Percentiles rank a stretch among this genome's conserved stretches.
These are phyloP conservation scores for Elgaria multicarinata DNA, from an alignment of 2,113 vertebrate genomes.

Conservation along the genomic window DNA sequence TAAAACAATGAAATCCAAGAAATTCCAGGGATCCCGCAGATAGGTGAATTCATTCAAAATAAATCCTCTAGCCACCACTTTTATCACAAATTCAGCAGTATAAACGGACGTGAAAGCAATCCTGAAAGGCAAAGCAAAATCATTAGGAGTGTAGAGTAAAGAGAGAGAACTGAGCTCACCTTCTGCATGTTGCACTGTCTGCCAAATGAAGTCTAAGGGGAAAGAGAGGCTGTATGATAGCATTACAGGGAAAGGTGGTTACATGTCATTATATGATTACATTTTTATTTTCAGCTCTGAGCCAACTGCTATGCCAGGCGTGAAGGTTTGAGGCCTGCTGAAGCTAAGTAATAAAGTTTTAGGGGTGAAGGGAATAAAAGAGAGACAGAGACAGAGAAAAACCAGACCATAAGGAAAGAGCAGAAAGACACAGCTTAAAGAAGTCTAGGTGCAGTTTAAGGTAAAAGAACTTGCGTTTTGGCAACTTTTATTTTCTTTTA, in stretches of 20 bases:
- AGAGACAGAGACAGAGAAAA: too few species aligned
- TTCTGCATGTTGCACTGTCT: neutral
- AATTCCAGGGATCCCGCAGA: slow-evolving; percentile 93
- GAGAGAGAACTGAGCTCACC: neutral
- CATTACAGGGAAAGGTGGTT: neutral
- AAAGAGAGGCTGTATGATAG: neutral
- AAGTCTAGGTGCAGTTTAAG: too few species aligned
- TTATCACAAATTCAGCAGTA: slow-evolving; percentile 88
- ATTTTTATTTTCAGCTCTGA: neutral
- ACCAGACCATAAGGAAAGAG: too few species aligned
- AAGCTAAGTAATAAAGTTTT: too few species aligned
- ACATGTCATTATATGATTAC: neutral
- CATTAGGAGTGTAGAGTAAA: slow-evolving; percentile 32
- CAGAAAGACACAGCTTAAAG: too few species aligned
- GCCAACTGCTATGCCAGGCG: neutral
- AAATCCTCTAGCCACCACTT: slow-evolving; percentile 92
- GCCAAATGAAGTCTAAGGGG: neutral
- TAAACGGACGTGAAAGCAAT: slow-evolving; percentile 89
- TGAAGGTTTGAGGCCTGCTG: too few species aligned
- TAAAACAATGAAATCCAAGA: slow-evolving; percentile 88
- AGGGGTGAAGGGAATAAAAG: too few species aligned
- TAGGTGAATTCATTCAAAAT: slow-evolving; percentile 89
- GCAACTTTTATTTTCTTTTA: too few species aligned
- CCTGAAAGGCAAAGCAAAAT: slow-evolving; percentile 74
- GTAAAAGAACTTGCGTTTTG: too few species aligned